Base-by-base conservation (phyloP, 1,140 invertebrate species). In the Zaprionus inermis region DNA sequence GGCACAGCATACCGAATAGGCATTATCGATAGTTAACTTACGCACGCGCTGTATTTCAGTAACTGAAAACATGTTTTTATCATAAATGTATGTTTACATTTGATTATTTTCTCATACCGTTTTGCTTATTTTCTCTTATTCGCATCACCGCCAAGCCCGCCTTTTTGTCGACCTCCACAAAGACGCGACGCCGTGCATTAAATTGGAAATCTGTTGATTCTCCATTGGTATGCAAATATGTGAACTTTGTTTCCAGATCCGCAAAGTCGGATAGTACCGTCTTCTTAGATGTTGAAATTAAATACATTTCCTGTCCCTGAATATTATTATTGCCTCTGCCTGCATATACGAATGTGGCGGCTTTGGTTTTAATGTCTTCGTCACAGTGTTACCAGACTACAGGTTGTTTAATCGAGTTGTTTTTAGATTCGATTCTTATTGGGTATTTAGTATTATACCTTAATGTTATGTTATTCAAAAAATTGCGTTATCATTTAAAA, bases 161-260 rank as follows among this genome's bases (percentile, higher is more conserved):
- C 72, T 86, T 91, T 63, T 89, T 89, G 65, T 92, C 83, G 36
- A 92, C 81, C 59, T 91, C 86, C 10, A 92, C 75, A 28, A 92
- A 91, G 34, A 91, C 75, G 38, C 79, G 72, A 5, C 72, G 73
- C 24, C 79, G 71, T n/a, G 76, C 74, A 60, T 89, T 91, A 32
- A 92, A 91, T 49, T 92, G 89, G 64, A 92, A 92, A 28, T 92
- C 91, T 10, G 77, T 79, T 7, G 75, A 41, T 24, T 91, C 91
- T 1, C 76, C 88, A 55, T 82, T 79, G 5, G 78, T 49, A 58
- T 92, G 89, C 9, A 66, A 57, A 72, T 81, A 92, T 28, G 65
- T 76, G 0, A 82, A 92, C 54, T 83, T 91, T 1, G 83, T 89
- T 60, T 91, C 86, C n/a, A 92, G 67, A 57, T 90, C 80, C 3